Conservation (phyloP, 1,140 invertebrate genomes). For the Cyrtorhinus lividipennis region DNA sequence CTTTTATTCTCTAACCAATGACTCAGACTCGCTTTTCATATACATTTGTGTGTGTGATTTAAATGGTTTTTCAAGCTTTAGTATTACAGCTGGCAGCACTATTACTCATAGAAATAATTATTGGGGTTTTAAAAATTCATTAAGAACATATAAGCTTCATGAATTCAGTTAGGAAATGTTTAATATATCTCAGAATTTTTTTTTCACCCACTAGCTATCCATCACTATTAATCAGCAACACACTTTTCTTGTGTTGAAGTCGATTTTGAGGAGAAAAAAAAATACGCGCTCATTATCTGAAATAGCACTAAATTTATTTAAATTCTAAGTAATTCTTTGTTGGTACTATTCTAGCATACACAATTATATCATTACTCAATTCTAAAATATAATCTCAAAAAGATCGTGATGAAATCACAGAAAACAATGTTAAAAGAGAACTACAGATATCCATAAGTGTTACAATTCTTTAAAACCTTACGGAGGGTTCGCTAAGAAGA, state of each 20-base stretch:
- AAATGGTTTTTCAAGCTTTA: no score
- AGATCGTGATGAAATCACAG: slow-evolving; percentile 18
- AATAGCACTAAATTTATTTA: slow-evolving; percentile 22
- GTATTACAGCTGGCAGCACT: no score
- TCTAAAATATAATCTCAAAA: slow-evolving; percentile 16
- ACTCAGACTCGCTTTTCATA: no score
- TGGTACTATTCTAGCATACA: slow-evolving; percentile 20
- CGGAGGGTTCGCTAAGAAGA: neutral
- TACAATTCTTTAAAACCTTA: neutral
- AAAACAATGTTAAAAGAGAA: slow-evolving; percentile 14
- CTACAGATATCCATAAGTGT: neutral
- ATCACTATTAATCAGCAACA: no score
- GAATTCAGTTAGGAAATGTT: no score
- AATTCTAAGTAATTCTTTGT: slow-evolving; percentile 13
- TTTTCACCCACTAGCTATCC: no score
- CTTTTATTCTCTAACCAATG: no score
- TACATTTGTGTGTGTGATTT: no score
- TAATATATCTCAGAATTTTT: no score
- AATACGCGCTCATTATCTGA: slow-evolving; percentile 14
- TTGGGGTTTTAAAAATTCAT: no score
- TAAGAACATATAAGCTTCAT: no score
- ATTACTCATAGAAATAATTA: no score
- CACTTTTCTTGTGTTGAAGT: neutral
- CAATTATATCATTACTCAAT: slow-evolving; percentile 18
- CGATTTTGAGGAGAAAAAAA: neutral